A percentile compares a stretch with the other conserved stretches of the same genome.
Evolutionary conservation across 92 coral and sea anemone genomes (phyloP).

Genomic region (Epizoanthus scotinus): DNA sequence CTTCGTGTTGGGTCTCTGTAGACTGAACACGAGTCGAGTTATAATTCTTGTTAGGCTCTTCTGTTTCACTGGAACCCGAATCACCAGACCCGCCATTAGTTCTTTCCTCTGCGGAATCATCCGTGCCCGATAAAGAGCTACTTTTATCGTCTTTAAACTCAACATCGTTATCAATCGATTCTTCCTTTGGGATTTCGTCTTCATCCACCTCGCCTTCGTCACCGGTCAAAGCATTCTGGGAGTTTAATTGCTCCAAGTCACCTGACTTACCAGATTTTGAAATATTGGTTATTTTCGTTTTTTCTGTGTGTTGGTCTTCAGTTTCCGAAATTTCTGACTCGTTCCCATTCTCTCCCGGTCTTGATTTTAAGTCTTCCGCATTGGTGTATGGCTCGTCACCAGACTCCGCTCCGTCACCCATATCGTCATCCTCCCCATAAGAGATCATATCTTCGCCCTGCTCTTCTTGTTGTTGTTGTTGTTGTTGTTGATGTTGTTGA

Average conservation of each 20-base stretch:
- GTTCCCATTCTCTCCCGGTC: neutral
- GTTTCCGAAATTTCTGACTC: too few relatives aligned
- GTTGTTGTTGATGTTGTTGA: too few relatives aligned
- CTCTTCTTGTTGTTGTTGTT: too few relatives aligned
- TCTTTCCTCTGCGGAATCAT: neutral
- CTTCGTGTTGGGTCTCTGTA: neutral
- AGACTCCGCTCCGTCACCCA: neutral
- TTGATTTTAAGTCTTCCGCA: neutral
- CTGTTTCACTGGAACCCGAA: neutral
- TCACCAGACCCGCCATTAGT: slow-evolving; percentile 23
- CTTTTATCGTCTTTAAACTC: neutral
- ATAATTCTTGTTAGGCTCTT: neutral
- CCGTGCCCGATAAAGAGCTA: neutral
- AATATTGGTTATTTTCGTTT: neutral
- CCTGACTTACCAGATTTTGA: neutral
- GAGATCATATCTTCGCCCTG: neutral
- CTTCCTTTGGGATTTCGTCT: neutral
- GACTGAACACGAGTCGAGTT: neutral
- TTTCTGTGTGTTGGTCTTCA: too few relatives aligned
- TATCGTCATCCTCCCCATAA: neutral
- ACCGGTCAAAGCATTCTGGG: slow-evolving; percentile 23
- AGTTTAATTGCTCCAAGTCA: neutral
- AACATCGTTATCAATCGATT: neutral
- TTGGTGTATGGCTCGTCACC: neutral
- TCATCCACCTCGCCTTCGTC: slow-evolving; percentile 27